Evolutionary conservation across 2,888 invertebrate species (phyloP).

Genomic region (Philereme transversata): DNA sequence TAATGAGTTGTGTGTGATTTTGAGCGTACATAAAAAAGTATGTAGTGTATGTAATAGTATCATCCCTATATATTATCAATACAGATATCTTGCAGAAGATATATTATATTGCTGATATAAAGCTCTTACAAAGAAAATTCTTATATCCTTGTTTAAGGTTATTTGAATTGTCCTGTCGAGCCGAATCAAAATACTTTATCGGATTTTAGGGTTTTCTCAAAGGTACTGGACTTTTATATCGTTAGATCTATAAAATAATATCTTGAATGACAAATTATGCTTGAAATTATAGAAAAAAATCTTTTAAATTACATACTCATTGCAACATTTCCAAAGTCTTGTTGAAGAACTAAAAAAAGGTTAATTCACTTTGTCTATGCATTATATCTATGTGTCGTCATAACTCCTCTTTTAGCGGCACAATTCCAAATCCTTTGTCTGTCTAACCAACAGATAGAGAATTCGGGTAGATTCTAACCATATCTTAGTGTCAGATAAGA

Average conservation of each 20-base stretch:
- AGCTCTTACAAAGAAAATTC: neutral
- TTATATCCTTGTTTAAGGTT: conserved; percentile 4
- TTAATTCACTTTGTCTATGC: too few relatives aligned
- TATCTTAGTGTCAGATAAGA: too few relatives aligned
- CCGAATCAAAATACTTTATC: neutral
- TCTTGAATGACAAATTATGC: too few relatives aligned
- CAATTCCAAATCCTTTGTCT: too few relatives aligned
- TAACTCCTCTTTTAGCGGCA: too few relatives aligned
- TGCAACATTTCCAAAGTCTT: too few relatives aligned
- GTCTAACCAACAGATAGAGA: too few relatives aligned
- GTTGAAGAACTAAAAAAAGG: too few relatives aligned
- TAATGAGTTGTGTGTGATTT: conserved; percentile 18
- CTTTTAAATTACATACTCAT: too few relatives aligned
- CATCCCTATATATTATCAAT: conserved; percentile 8
- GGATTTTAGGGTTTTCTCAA: neutral
- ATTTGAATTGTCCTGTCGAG: conserved; percentile 1
- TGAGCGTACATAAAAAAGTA: conserved; percentile 39
- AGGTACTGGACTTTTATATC: conserved; percentile 10
- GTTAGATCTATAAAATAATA: neutral
- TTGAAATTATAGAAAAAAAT: too few relatives aligned
- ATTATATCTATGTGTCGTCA: too few relatives aligned
- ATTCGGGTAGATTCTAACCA: too few relatives aligned
- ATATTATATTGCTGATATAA: neutral
- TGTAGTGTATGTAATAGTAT: conserved; percentile 39
- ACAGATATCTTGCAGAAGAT: neutral